Base-by-base conservation (phyloP, 2,888 invertebrate genomes). In the Oligia latruncula region DNA sequence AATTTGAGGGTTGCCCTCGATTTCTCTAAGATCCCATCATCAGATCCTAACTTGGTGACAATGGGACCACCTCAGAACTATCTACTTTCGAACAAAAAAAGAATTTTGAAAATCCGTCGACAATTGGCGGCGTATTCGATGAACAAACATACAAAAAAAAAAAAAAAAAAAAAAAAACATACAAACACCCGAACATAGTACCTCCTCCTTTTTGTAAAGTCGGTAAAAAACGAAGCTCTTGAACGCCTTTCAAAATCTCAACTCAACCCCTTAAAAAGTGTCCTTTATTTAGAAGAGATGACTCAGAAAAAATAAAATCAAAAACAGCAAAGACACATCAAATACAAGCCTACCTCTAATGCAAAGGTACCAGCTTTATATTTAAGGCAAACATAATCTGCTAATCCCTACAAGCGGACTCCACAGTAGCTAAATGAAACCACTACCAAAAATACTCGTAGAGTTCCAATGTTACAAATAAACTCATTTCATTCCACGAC, bases 321-420 rank as follows among this genome's bases (percentile, higher is more conserved):
- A 70, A 78, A 79, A 46, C 74, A 77, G 72, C 74, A 85, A 58
- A 72, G 67, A 77, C 66, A 64, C 64, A 58, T 74, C 71, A 68
- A 65, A 68, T 65, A 55, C 62, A 76, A 73, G 40, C 71, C 72
- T 67, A 72, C 43, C 60, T 75, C 60, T 65, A 46, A 43, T 78
- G 74, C 73, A 72, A 77, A 83, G 86, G 87, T 82, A 86, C 85
- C 83, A 84, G 88, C 81, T 90, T 90, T 90, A 89, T 87, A 86
- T 88, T 82, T 81, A 80, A 81, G 65, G 77, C 83, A 88, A 87
- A 85, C 87, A 90, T 91, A 92, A 92, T 91, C 90, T 89, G 82
- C 62, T 90, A 90, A 92, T 90, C 90, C 89, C 74, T 78, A 75
- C 77, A 84, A 87, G 72, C 85, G 85, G 67, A 72, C 78, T 79